phyloP scores from a whole-genome alignment of 2,113 vertebrate genomes.

The Takifugu flavidus region DNA sequence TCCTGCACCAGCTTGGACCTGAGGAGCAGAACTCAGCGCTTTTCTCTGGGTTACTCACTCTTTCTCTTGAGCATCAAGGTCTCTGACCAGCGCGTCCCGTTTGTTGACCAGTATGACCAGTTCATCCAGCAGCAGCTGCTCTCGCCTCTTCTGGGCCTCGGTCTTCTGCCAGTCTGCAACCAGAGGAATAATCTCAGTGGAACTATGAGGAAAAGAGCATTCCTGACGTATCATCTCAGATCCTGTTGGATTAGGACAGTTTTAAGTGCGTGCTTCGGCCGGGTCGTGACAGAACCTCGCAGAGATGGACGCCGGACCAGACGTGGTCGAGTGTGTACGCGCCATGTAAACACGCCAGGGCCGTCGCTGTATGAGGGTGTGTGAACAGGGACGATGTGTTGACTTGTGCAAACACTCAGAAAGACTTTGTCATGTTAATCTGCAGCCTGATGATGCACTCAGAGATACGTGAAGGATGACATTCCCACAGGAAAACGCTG shows the following conservation, averaged over 20 bases:
- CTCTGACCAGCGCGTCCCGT: conserved; percentile 90
- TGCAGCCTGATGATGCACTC: conserved; percentile 8
- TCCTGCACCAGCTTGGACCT: neutral
- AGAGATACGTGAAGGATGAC: neutral
- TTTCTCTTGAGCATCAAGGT: conserved; percentile 95
- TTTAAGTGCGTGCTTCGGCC: neutral
- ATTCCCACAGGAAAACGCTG: conserved; percentile 11
- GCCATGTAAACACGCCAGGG: conserved; percentile 13
- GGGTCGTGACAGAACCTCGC: neutral
- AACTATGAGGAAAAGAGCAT: too few species aligned
- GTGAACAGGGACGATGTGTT: neutral
- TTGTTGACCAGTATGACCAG: conserved; percentile 96
- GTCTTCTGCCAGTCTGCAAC: conserved; percentile 97
- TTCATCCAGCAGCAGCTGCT: conserved; percentile 95
- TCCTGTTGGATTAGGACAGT: neutral
- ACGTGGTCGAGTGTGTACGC: neutral
- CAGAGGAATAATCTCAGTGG: conserved; percentile 4
- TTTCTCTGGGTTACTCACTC: conserved; percentile 76
- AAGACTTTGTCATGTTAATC: conserved; percentile 28
- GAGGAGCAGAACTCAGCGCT: neutral
- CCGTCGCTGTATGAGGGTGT: conserved; percentile 6
- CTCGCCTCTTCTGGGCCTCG: conserved; percentile 92
- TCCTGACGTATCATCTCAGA: neutral
- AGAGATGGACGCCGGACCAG: neutral
- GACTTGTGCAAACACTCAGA: conserved; percentile 31